phyloP scores from a whole-genome alignment of 2,797 vertebrate species.

The Myripristis jacobus region DNA sequence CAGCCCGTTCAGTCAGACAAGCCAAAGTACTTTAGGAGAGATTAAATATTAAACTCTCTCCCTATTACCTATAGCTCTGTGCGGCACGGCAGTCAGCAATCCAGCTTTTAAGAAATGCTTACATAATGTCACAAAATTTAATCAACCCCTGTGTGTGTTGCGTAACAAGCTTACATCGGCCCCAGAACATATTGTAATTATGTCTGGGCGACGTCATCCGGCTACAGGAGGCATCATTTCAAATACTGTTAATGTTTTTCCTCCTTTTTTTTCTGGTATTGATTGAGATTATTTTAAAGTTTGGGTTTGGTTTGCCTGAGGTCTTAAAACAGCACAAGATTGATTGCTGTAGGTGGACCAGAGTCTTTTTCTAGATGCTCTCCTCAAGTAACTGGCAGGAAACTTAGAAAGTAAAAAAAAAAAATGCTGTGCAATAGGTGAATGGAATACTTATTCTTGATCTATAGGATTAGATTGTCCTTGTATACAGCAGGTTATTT shows the following conservation, averaged over 20 bases:
- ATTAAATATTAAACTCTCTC: constrained; percentile 64
- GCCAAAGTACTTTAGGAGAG: constrained; percentile 59
- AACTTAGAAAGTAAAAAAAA: constrained; percentile 11
- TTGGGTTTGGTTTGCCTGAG: background rate
- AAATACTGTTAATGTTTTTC: constrained; percentile 30
- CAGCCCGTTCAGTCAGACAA: constrained; percentile 34
- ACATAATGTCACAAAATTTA: constrained; percentile 50
- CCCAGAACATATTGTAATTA: constrained; percentile 54
- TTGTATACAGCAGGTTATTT: no score
- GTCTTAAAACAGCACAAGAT: constrained; percentile 30
- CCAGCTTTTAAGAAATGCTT: constrained; percentile 63
- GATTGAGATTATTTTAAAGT: constrained; percentile 14
- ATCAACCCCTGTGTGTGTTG: constrained; percentile 60
- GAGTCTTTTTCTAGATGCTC: constrained; percentile 22
- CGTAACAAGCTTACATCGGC: constrained; percentile 51
- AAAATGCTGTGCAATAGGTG: constrained; percentile 46
- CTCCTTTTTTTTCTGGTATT: constrained; percentile 32
- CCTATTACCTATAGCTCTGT: constrained; percentile 31
- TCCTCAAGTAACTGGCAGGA: constrained; percentile 41
- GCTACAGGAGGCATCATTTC: constrained; percentile 34
- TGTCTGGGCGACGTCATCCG: constrained; percentile 33
- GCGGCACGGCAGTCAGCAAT: background rate
- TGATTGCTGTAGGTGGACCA: constrained; percentile 41
- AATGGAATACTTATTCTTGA: background rate
- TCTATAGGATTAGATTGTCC: no score